Base-by-base conservation (phyloP, 2,888 invertebrate genomes). In the Gastracanthus pulcherrimus region DNA sequence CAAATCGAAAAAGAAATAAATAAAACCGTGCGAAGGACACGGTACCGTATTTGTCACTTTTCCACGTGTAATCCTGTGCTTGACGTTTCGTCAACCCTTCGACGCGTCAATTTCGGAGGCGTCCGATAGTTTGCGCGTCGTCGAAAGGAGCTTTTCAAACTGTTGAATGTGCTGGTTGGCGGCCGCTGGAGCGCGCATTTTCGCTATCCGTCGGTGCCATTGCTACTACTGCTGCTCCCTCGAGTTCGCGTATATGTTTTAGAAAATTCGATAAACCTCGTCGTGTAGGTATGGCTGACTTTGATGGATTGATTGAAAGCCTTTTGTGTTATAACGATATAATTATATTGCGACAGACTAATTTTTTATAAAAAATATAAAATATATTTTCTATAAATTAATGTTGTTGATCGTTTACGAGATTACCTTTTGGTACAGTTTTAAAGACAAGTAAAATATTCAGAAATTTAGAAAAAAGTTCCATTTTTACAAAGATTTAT, bases 131-230 rank as follows among this genome's bases (percentile, higher is more conserved):
- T 45, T 69, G 34, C 60, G 48, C 45, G 23, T 11, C 19, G 36
- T 3, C 55, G 36, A 76, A 36, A 69, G 45, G 23, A 69, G 60
- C 60, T 31, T 58, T 69, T 60, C 45, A 76, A 76, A 45, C 69
- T 36, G 34, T 36, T 60, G 67, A 58, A 67, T 67, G 41, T 41
- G 38, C 34, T 9, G 23, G 29, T 58, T n/a, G 36, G n/a, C 13
- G 19, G 19, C 23, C 9, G n/a, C 0, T 6, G 6, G 3, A 26
- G 16, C 23, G 11, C 7, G 41, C 5, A 26, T 60, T 38, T 5
- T 45, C 45, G 26, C 16, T n/a, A 16, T 13, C 16, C 45, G 16
- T 45, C 45, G 45, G 5, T 45, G 13, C n/a, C 45, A 45, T 5
- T 3, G 31, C 16, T n/a, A n/a, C n/a, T n/a, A 1, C 13, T n/a